Conservation (phyloP, 2,888 invertebrate genomes). For the Bruchidius siliquastri region DNA sequence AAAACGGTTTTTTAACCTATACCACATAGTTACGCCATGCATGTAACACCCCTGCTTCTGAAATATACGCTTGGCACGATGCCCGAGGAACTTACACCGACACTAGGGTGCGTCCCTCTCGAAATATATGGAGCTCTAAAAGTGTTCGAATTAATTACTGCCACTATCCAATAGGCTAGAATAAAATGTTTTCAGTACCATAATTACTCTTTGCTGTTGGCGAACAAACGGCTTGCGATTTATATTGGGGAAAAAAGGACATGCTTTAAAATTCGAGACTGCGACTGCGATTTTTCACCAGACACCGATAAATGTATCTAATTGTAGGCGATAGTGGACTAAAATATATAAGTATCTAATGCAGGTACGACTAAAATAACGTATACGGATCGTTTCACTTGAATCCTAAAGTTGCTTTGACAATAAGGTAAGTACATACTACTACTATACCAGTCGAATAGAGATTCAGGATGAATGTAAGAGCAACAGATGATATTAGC, state of each 20-base stretch:
- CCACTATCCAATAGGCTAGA: background rate
- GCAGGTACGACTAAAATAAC: background rate
- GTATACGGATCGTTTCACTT: background rate
- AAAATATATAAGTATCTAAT: background rate
- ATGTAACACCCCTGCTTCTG: background rate
- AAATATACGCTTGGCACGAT: background rate
- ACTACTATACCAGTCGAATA: too few species aligned
- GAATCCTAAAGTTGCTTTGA: background rate
- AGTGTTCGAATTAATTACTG: background rate
- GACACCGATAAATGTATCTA: background rate
- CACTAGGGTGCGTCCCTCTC: background rate
- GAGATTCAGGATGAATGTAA: too few species aligned
- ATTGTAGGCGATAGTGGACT: background rate
- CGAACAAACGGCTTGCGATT: background rate
- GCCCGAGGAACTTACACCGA: background rate
- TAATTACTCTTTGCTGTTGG: background rate
- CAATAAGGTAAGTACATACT: background rate
- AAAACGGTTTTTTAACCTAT: too few species aligned
- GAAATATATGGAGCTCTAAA: background rate
- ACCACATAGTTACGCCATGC: too few species aligned
- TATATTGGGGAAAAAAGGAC: background rate
- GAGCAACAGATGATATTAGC: too few species aligned
- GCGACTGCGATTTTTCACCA: background rate
- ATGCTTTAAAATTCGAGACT: background rate
- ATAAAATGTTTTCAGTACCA: background rate